Conservation (phyloP, 2,797 vertebrate genomes). For the Labroides dimidiatus region DNA sequence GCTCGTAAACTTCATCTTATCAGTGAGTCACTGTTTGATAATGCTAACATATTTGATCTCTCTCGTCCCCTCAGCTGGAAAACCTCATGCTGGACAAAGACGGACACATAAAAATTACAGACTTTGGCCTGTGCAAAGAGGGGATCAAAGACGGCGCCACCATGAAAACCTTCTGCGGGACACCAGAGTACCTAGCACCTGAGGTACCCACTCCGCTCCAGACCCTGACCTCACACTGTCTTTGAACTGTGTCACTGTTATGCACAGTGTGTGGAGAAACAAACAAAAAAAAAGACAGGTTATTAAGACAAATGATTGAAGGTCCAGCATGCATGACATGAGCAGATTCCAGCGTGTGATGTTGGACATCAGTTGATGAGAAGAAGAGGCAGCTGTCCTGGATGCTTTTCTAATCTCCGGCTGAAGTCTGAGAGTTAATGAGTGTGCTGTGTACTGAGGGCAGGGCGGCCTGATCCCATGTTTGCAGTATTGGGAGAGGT, state of each 20-base stretch:
- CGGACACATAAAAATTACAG: constrained; percentile 98
- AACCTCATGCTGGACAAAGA: constrained; percentile 99
- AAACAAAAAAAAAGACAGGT: background rate
- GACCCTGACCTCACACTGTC: background rate
- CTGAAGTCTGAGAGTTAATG: constrained; percentile 72
- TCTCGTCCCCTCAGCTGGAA: constrained; percentile 87
- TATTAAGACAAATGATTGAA: constrained; percentile 1
- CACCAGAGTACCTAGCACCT: constrained; percentile 96
- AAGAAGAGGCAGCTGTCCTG: constrained; percentile 74
- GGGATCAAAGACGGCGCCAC: constrained; percentile 97
- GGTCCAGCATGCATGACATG: background rate
- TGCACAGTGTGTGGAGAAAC: too few relatives aligned
- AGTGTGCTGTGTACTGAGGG: constrained; percentile 67
- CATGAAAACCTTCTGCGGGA: constrained; percentile 98
- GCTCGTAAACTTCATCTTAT: background rate
- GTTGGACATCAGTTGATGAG: constrained; percentile 45
- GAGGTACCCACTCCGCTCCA: constrained; percentile 84
- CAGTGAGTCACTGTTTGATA: background rate
- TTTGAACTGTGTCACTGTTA: background rate
- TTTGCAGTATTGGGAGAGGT: constrained; percentile 63
- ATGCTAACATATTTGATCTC: constrained; percentile 8
- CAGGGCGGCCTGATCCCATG: constrained; percentile 61
- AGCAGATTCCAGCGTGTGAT: constrained; percentile 38
- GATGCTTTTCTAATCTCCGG: constrained; percentile 78
- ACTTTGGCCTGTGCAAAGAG: constrained; percentile 98